These are phyloP conservation scores for Triops longicaudatus DNA, from an alignment of 1,140 invertebrate genomes.

Conservation along the genomic window DNA sequence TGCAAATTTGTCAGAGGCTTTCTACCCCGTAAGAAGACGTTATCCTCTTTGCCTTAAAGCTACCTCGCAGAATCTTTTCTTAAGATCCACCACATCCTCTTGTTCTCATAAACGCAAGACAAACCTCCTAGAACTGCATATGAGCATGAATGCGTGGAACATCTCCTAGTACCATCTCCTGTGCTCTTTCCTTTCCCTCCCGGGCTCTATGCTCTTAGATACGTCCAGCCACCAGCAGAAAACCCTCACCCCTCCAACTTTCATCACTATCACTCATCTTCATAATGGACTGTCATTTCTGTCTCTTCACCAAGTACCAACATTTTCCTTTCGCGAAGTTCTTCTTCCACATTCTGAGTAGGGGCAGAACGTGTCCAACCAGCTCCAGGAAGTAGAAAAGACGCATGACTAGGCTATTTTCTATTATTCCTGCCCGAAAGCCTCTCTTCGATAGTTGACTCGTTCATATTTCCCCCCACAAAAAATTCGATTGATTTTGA, in stretches of 20 bases:
- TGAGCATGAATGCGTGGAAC: neutral
- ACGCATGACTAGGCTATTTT: neutral
- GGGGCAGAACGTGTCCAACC: neutral
- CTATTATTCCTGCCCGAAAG: neutral
- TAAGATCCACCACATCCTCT: neutral
- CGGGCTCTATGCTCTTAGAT: neutral
- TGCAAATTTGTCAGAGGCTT: neutral
- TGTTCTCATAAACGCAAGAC: neutral
- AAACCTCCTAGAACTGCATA: neutral
- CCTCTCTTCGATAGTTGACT: neutral
- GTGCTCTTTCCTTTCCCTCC: neutral
- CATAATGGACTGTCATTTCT: slow-evolving; percentile 11
- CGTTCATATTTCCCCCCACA: neutral
- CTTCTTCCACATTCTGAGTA: neutral
- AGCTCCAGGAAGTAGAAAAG: neutral
- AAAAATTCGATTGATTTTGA: slow-evolving; percentile 2
- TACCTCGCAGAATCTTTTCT: neutral
- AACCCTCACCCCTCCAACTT: neutral
- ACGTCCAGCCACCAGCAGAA: neutral
- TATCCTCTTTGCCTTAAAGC: neutral
- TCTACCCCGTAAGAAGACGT: neutral
- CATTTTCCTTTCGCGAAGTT: neutral
- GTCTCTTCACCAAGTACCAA: neutral
- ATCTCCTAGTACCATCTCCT: neutral
- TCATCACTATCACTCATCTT: slow-evolving; percentile 15